phyloP scores from a whole-genome alignment of 2,113 vertebrate species.

The Baryphthengus martii region DNA sequence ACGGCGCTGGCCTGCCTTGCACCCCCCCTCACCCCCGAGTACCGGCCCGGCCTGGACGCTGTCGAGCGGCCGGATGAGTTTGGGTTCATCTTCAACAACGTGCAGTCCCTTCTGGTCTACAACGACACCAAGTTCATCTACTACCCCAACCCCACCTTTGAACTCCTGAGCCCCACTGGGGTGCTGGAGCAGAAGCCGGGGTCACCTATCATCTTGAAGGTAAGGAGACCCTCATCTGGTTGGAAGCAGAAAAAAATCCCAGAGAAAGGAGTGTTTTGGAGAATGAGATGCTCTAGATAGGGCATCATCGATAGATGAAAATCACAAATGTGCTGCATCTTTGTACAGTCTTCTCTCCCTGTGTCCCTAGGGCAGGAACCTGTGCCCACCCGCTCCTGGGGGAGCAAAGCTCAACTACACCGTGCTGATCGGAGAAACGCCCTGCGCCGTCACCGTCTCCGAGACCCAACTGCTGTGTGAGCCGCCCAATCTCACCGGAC shows the following conservation, averaged over 20 bases:
- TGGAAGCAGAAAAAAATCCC: neutral
- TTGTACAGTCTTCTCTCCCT: neutral
- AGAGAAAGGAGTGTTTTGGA: neutral
- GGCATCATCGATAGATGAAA: rapidly evolving
- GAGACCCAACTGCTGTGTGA: conserved; percentile 97
- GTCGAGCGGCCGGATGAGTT: conserved; percentile 93
- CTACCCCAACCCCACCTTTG: conserved; percentile 94
- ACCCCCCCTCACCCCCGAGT: conserved; percentile 83
- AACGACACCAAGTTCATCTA: conserved; percentile 97
- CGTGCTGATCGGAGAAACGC: conserved; percentile 91
- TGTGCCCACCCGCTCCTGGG: conserved; percentile 89
- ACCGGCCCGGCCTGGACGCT: conserved; percentile 82
- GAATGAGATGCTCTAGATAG: rapidly evolving
- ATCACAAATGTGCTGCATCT: neutral
- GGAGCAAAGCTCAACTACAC: conserved; percentile 98
- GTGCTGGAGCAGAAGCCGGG: conserved; percentile 95
- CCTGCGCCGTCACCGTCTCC: conserved; percentile 91
- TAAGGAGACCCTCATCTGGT: conserved; percentile 1
- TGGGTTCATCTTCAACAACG: conserved; percentile 97
- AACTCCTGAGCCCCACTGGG: conserved; percentile 86
- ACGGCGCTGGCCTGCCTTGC: conserved; percentile 90
- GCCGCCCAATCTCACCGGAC: conserved; percentile 90
- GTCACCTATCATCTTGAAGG: conserved; percentile 97
- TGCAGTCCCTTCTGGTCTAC: conserved; percentile 90
- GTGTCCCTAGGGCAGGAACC: conserved; percentile 89